These are phyloP conservation scores for Timema podura DNA, from an alignment of 2,888 invertebrate genomes.

Conservation along the genomic window DNA sequence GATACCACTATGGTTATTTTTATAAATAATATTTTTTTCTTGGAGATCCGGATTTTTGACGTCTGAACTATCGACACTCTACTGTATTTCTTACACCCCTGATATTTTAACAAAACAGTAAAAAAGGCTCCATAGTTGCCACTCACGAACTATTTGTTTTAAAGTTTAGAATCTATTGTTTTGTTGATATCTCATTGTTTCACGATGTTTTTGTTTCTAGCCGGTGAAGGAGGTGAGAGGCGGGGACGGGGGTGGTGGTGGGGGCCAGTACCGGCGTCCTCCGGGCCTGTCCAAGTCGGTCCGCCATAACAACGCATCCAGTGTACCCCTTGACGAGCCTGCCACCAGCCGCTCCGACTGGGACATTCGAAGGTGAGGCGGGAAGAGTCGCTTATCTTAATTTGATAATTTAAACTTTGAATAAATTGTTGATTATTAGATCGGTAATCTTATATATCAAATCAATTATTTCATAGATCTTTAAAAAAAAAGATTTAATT, in stretches of 20 bases:
- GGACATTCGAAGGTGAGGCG: slow-evolving; percentile 33
- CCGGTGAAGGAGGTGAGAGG: slow-evolving; percentile 27
- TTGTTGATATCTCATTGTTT: neutral
- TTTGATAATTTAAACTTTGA: no score
- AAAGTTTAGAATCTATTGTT: no score
- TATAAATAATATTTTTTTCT: no score
- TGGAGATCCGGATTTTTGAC: no score
- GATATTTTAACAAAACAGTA: no score
- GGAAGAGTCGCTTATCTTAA: neutral
- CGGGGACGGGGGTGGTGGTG: slow-evolving; percentile 16
- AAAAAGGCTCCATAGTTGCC: neutral
- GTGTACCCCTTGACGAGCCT: slow-evolving; percentile 27
- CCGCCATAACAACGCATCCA: slow-evolving; percentile 24
- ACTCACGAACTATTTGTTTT: neutral
- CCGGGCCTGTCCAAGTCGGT: slow-evolving; percentile 29
- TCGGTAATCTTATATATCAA: no score
- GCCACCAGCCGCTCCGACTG: slow-evolving; percentile 33
- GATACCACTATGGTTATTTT: no score
- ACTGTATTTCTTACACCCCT: no score
- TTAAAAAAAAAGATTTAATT: no score
- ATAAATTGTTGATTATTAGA: no score
- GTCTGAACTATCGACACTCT: no score
- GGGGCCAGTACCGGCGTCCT: slow-evolving; percentile 25
- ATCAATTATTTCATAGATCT: no score
- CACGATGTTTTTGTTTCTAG: slow-evolving; percentile 21